Base-by-base conservation (phyloP, 2,797 vertebrate species). In the Galaxias olidus region DNA sequence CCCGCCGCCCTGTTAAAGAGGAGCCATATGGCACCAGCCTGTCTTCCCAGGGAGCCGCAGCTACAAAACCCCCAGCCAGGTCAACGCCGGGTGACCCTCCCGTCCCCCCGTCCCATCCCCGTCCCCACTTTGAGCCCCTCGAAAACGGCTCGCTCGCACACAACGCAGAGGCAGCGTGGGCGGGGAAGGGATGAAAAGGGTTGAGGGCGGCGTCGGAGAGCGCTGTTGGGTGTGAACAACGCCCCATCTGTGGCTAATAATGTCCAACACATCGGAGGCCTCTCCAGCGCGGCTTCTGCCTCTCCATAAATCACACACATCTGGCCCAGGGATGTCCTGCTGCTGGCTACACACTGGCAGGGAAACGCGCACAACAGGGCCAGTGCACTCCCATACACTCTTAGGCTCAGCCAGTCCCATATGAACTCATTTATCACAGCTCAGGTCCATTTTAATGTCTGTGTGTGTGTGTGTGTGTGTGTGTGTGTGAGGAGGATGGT, bases 341-440 rank as follows among this genome's bases (percentile, higher is more conserved):
- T 60, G 59, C 12, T 60, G 59, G 13, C 46, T 15, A 65, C 66
- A 30, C 63, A 61, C 18, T 17, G 10, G 15, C 45, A 58, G 11
- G 19, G 8, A 46, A 9, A 56, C 14, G 56, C 47, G 67, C 17
- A 54, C 65, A 44, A 18, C 40, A 43, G 41, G 45, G 61, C 2
- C 52, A 8, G n/a, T 9, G 0, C 19, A 1, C 43, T 46, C 10
- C 43, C 52, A 19, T 10, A 47, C n/a, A 17, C 45, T 9, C 30
- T 13, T 13, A 9, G 5, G 49, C 50, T 13, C 50, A 45, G n/a
- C 15, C 18, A 9, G 13, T 52, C 12, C 50, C 41, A 66, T 43
- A 51, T 57, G 47, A 43, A 30, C 13, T 65, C 78, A 74, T 81
- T 68, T 46, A 82, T 79, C 79, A 78, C 44, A 14, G 65, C 55